Conservation (phyloP, 2,888 invertebrate genomes). For the Ariolimax columbianus region DNA sequence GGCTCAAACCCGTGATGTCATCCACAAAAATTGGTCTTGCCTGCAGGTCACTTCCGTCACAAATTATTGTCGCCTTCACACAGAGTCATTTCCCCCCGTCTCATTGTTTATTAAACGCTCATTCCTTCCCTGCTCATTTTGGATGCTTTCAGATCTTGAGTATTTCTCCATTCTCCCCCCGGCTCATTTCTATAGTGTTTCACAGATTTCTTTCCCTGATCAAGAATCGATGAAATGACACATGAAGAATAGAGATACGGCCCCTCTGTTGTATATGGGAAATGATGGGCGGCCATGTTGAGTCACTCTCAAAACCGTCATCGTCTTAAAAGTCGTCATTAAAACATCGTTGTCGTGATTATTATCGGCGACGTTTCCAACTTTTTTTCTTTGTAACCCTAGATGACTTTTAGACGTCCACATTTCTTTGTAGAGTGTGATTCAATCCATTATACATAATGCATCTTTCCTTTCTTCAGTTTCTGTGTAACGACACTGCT, state of each 20-base stretch:
- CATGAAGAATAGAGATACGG: background rate
- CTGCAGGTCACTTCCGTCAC: conserved; percentile 35
- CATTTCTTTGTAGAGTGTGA: too few relatives aligned
- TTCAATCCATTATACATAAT: too few relatives aligned
- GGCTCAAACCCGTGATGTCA: conserved; percentile 23
- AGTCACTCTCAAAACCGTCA: background rate
- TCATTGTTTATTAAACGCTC: conserved; percentile 40
- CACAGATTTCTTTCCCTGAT: background rate
- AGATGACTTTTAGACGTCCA: too few relatives aligned
- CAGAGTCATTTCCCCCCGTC: conserved; percentile 7
- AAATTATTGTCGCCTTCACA: conserved; percentile 34
- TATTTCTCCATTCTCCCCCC: background rate
- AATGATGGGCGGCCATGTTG: background rate
- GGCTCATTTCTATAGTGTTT: background rate
- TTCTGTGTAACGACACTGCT: too few relatives aligned
- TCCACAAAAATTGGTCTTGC: conserved; percentile 34
- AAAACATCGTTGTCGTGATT: too few relatives aligned
- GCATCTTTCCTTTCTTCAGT: too few relatives aligned
- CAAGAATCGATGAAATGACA: background rate
- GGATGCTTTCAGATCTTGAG: conserved; percentile 14
- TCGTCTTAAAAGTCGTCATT: too few relatives aligned
- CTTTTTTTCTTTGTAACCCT: too few relatives aligned
- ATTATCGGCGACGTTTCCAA: too few relatives aligned
- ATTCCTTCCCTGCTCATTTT: conserved; percentile 17
- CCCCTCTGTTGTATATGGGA: background rate